Percentiles rank a stretch among this genome's conserved stretches.
phyloP scores from a whole-genome alignment of 2,797 vertebrate species.

The Parotocinclus haroldoi region DNA sequence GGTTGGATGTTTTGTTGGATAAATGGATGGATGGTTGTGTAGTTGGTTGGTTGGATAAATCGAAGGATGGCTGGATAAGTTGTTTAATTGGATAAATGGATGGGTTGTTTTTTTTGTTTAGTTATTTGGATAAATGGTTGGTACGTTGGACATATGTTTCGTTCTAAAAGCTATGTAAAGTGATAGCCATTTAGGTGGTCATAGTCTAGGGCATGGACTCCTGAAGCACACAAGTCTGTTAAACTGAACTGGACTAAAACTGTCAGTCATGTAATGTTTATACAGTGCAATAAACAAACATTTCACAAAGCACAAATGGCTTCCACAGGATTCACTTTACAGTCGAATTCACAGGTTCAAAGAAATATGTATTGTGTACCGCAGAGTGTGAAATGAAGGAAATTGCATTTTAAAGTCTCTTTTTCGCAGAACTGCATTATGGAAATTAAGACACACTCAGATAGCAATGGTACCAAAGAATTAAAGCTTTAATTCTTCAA shows the following conservation, averaged over 20 bases:
- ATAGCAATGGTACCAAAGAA: constrained; percentile 3
- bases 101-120: too few species aligned
- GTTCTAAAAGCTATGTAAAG: too few species aligned
- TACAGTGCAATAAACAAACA: constrained; percentile 3
- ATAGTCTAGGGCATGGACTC: neutral
- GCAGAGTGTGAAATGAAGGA: constrained; percentile 17
- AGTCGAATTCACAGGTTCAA: neutral
- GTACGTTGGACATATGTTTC: too few species aligned
- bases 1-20: too few species aligned
- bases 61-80: too few species aligned
- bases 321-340: neutral
- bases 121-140: too few species aligned
- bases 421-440: neutral
- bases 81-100: too few species aligned
- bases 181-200: too few species aligned
- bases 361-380: neutral
- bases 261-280: neutral
- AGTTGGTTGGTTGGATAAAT: too few species aligned
- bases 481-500: constrained; percentile 29
- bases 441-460: constrained; percentile 22
- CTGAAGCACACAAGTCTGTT: neutral
- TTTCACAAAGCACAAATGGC: neutral
- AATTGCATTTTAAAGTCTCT: constrained; percentile 7
- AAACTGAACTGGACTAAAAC: neutral
- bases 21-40: too few species aligned